Base-by-base conservation (phyloP, 2,113 vertebrate genomes). In the Amblyornis subalaris region DNA sequence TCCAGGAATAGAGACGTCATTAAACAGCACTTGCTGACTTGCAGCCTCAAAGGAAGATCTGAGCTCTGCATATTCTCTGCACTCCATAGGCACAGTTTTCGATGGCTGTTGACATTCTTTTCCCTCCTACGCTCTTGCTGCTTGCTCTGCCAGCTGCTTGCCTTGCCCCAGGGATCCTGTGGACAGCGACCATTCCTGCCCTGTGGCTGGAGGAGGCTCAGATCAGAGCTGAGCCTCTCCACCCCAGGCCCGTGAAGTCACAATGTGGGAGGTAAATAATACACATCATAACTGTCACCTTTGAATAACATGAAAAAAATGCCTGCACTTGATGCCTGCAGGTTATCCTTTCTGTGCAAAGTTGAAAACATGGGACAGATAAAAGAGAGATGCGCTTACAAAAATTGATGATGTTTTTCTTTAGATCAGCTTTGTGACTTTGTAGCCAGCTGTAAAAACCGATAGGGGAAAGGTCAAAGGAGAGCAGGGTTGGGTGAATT, bases 141-240 rank as follows among this genome's bases (percentile, higher is more conserved):
- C n/a, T 66, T 36, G 14, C 67, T 76, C n/a, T 90, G 66, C 50
- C 58, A 53, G 82, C 53, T 90, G 16, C 53, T 67, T 76, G 45
- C 23, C 67, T 72, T 57, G 35, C 12, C 25, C 44, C 9, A 8
- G 36, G 44, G 40, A 8, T 71, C 70, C 70, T 40, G 20, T 7
- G 7, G 48, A 50, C 22, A 19, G n/a, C n/a, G 42, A 54, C 21
- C 4, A 2, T 17, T 40, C 54, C 48, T 55, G 40, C 25, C 47
- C 47, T 18, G 21, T 15, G 50, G 22, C 45, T 75, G 62, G 36
- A 85, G 55, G 4, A 77, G 7, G 22, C 23, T 81, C 3, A 3
- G 36, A 11, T 12, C 2, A 0, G 12, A 77, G 23, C 0, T 10
- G 47, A 62, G 33, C 24, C 22, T 86, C 25, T 3, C 0, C 42